phyloP scores from a whole-genome alignment of 2,113 vertebrate genomes.

The Chlamydotis undulata region DNA sequence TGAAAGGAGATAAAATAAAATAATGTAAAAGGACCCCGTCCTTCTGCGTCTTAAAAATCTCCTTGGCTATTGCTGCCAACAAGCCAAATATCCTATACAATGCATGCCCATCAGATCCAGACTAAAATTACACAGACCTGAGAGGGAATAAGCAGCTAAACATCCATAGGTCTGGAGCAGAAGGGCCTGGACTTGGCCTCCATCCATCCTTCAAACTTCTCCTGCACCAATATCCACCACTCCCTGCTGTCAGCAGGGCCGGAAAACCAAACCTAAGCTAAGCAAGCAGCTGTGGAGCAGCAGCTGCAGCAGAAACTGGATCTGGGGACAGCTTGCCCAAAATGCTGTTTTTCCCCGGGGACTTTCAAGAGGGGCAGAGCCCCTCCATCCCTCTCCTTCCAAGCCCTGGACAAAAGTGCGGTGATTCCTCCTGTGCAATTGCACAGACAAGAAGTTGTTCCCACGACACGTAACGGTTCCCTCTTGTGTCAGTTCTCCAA shows the following conservation, averaged over 20 bases:
- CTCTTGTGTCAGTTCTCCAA: not conserved
- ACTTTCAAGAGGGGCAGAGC: not conserved
- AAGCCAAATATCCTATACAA: not conserved
- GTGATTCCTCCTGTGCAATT: not conserved
- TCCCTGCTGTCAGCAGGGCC: not conserved
- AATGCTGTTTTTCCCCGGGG: not conserved
- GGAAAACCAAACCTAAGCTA: not conserved
- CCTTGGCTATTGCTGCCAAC: not conserved
- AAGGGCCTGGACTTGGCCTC: not conserved
- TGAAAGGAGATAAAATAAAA: not conserved
- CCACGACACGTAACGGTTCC: not conserved
- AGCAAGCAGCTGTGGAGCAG: not conserved
- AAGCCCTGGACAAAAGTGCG: fast-evolving
- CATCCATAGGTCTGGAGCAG: not conserved
- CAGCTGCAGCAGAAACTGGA: not conserved
- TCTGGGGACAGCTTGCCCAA: not conserved
- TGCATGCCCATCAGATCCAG: not conserved
- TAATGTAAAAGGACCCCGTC: not conserved
- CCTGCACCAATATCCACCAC: not conserved
- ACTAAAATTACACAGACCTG: not conserved
- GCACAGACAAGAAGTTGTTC: not conserved
- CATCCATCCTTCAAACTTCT: not conserved
- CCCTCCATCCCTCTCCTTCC: not conserved
- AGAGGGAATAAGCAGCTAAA: not conserved
- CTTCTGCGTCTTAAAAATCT: not conserved